Evolutionary conservation across 2,888 invertebrate genomes (phyloP).

Genomic region (Buathra laborator): DNA sequence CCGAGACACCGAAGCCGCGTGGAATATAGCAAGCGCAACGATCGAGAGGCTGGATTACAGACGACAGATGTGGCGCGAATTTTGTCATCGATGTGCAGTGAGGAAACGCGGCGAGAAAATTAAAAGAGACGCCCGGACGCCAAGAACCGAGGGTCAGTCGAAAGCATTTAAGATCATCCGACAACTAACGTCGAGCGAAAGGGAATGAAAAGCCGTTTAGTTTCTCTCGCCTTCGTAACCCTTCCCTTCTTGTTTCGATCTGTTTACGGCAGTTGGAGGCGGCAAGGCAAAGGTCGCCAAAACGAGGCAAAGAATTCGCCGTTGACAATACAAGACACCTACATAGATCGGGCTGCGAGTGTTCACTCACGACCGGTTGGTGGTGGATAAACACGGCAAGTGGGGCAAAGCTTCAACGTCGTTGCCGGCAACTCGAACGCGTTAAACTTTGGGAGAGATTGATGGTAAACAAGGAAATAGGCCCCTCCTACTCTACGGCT

Average conservation of each 20-base stretch:
- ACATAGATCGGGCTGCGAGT: background rate
- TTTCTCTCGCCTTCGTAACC: too few species aligned
- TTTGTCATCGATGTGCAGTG: background rate
- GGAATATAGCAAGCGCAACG: too few species aligned
- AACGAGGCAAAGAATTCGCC: background rate
- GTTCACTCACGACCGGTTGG: too few species aligned
- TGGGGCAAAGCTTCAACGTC: background rate
- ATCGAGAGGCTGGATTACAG: slow-evolving; percentile 6
- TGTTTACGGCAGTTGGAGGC: background rate
- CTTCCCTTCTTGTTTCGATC: background rate
- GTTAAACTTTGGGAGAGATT: slow-evolving; percentile 49
- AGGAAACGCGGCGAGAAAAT: background rate
- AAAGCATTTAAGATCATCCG: slow-evolving; percentile 46
- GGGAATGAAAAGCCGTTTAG: background rate
- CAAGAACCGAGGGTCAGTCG: background rate
- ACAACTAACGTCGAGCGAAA: slow-evolving; percentile 20
- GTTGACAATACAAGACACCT: too few species aligned
- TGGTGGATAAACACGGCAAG: background rate
- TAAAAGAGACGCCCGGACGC: background rate
- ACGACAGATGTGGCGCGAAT: slow-evolving; percentile 1
- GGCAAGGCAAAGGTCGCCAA: background rate
- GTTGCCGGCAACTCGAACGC: slow-evolving; percentile 40
- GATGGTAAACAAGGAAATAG: slow-evolving; percentile 50
- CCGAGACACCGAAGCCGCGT: background rate
- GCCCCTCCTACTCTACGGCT: background rate